A percentile compares a stretch with the other conserved stretches of the same genome.
Evolutionary conservation across 1,140 invertebrate genomes (phyloP).

Genomic region (Anoplophora glabripennis): DNA sequence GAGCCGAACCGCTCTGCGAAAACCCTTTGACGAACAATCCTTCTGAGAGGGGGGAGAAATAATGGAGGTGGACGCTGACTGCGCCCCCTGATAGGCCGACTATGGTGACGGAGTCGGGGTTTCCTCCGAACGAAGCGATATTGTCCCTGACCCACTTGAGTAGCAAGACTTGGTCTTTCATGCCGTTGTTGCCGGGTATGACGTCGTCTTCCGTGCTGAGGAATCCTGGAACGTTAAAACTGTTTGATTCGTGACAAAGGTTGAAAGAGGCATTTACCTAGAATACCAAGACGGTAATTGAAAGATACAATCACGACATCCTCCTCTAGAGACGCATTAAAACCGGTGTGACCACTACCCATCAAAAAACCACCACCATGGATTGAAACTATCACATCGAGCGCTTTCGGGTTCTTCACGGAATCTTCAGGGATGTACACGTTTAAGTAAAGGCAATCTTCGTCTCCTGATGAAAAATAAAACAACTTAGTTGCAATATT

Average conservation of each 20-base stretch:
- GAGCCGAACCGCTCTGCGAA: no score
- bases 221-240: no score
- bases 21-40: no score
- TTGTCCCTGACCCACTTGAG: slow-evolving; percentile 62
- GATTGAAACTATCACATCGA: slow-evolving; percentile 58
- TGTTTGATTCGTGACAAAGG: no score
- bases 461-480: slow-evolving; percentile 44
- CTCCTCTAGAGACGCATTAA: slow-evolving; percentile 56
- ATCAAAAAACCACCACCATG: slow-evolving; percentile 59
- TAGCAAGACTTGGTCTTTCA: no score
- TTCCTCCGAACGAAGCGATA: slow-evolving; percentile 54
- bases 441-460: slow-evolving; percentile 56
- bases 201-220: no score
- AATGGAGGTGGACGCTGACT: slow-evolving; percentile 58
- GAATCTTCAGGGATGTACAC: slow-evolving; percentile 43
- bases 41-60: slow-evolving; percentile 54
- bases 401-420: background rate
- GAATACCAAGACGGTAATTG: no score
- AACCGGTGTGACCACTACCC: slow-evolving; percentile 47
- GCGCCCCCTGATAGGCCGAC: slow-evolving; percentile 55
- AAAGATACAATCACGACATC: slow-evolving; percentile 61
- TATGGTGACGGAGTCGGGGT: slow-evolving; percentile 52
- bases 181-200: no score
- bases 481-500: no score
- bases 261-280: no score